Evolutionary conservation across 2,888 invertebrate species (phyloP).

Genomic region (Noctua janthe): DNA sequence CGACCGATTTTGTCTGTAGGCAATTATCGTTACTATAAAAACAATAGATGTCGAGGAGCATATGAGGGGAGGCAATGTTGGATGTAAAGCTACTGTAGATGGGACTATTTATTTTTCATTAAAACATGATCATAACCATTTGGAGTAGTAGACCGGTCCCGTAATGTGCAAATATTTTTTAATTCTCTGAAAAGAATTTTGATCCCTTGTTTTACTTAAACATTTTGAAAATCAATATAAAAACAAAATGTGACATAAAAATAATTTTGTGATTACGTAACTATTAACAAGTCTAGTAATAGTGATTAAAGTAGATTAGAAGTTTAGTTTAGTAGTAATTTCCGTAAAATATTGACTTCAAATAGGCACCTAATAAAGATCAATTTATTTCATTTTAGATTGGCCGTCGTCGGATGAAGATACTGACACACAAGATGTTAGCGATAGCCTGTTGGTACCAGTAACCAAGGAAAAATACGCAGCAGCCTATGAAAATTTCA

Average conservation of each 20-base stretch:
- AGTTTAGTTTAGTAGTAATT: neutral
- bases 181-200: neutral
- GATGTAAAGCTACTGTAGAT: conserved; percentile 50
- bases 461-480: neutral
- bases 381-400: neutral
- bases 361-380: neutral
- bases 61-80: conserved; percentile 1
- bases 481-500: conserved; percentile 25
- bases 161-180: neutral
- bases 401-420: neutral
- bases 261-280: neutral
- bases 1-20: conserved; percentile 71
- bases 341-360: neutral
- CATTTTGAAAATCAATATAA: neutral
- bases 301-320: neutral
- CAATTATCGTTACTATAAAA: conserved; percentile 72
- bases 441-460: neutral
- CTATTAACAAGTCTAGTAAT: neutral
- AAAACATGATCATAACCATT: conserved; percentile 54
- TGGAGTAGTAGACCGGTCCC: conserved; percentile 8
- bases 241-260: neutral
- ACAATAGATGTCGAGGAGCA: conserved; percentile 70
- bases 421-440: neutral
- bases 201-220: neutral
- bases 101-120: conserved; percentile 49